phyloP scores from a whole-genome alignment of 2,888 invertebrate genomes.

The Andrena dorsata region DNA sequence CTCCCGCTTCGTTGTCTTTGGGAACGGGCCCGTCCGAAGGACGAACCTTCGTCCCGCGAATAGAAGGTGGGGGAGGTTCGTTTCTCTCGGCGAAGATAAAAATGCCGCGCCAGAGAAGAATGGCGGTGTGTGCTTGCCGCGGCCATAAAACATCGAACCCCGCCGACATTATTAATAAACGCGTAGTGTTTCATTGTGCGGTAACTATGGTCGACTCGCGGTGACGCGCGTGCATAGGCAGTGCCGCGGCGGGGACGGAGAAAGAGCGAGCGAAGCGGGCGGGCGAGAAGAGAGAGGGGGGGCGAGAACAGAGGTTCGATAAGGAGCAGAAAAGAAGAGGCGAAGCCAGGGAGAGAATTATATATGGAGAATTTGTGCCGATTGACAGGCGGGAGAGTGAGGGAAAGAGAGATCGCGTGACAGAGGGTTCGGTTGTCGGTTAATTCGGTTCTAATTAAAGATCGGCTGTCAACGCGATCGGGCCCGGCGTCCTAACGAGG shows the following conservation, averaged over 20 bases:
- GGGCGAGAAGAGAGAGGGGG: neutral
- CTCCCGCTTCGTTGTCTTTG: neutral
- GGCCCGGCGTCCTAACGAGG: constrained; percentile 45
- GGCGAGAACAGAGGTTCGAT: neutral
- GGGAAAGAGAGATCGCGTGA: constrained; percentile 24
- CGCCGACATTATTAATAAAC: constrained; percentile 82
- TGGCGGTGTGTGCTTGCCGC: constrained; percentile 77
- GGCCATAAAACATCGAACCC: constrained; percentile 80
- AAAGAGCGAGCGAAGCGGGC: neutral
- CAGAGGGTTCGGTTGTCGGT: constrained; percentile 57
- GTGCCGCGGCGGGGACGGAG: neutral
- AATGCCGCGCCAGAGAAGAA: constrained; percentile 80
- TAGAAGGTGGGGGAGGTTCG: constrained; percentile 56
- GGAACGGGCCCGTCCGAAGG: too few species aligned
- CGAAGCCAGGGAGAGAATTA: neutral
- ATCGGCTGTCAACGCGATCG: constrained; percentile 63
- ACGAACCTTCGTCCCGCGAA: neutral
- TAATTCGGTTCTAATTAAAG: constrained; percentile 72
- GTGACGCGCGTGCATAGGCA: constrained; percentile 49
- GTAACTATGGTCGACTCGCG: constrained; percentile 70
- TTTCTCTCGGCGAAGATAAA: constrained; percentile 76
- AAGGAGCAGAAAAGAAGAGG: neutral
- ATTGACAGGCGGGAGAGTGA: constrained; percentile 7
- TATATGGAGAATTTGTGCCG: neutral
- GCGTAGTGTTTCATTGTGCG: constrained; percentile 78